Percentiles rank a stretch among this genome's conserved stretches.
phyloP scores from a whole-genome alignment of 1,140 invertebrate genomes.

The Sarcophaga bullata region DNA sequence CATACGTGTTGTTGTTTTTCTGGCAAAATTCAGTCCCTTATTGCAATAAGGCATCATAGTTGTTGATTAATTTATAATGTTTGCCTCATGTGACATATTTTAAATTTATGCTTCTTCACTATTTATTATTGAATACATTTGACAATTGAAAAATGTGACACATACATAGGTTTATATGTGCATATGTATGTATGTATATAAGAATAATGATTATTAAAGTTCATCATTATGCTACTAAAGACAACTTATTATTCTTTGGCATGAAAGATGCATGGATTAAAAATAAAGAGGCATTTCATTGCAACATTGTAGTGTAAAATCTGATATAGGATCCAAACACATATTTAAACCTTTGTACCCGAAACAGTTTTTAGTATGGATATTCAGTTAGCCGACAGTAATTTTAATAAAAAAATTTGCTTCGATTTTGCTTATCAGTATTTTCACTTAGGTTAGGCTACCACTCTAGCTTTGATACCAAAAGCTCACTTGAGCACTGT shows the following conservation, averaged over 20 bases:
- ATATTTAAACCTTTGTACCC: no score
- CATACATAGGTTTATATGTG: no score
- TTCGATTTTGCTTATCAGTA: no score
- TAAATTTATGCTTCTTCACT: constrained; percentile 23
- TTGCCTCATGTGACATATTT: constrained; percentile 34
- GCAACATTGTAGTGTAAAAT: constrained; percentile 34
- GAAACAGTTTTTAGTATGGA: neutral
- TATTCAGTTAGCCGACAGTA: neutral
- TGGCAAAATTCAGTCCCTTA: neutral
- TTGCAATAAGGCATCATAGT: neutral
- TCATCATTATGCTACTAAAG: no score
- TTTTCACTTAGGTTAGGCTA: no score
- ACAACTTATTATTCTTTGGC: no score
- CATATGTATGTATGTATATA: neutral
- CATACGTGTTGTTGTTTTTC: neutral
- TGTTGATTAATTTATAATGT: constrained; percentile 33
- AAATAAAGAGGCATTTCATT: neutral
- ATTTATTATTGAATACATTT: constrained; percentile 13
- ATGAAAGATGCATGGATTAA: neutral
- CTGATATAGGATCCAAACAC: neutral
- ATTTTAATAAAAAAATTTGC: neutral
- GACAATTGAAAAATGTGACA: neutral
- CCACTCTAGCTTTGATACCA: no score
- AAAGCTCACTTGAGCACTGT: no score
- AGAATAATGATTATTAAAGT: neutral